Base-by-base conservation (phyloP, 2,113 vertebrate genomes). In the Calyptommatus sinebrachiatus region DNA sequence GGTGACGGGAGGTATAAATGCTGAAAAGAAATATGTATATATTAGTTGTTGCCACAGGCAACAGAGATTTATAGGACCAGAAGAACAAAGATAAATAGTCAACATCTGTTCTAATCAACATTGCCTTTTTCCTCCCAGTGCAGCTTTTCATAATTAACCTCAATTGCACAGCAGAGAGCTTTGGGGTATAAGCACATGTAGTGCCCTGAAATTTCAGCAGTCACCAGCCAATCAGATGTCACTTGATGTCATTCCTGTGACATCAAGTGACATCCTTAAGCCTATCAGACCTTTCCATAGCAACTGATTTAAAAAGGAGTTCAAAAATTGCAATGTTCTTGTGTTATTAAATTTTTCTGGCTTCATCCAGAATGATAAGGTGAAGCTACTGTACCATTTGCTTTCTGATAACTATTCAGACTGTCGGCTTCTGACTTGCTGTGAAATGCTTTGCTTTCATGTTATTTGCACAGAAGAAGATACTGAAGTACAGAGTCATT, bases 241-340 rank as follows among this genome's bases (percentile, higher is more conserved):
- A n/a, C n/a, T n/a, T n/a, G n/a, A n/a, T n/a, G 26, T 31, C 8
- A 11, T 31, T 78, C 73, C 12, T 16, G 16, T 80, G 21, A 21
- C 46, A 22, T 8, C 35, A 12, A n/a, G 45, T 71, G 31, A 0
- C 24, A 70, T 8, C 0, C 61, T 0, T 1, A 4, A 62, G 35
- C 80, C 78, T 22, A 31, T 12, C 28, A 75, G 68, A 29, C 18
- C 45, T 66, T n/a, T 45, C 73, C 41, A 57, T 0, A 68, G 5
- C 45, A 31, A 50, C 46, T 22, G 71, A 8, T 26, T 50, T 5
- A 48, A 29, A 73, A 75, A 57, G 41, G 14, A 65, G 50, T 68
- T 24, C 26, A 83, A 61, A 5, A 18, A 35, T n/a, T 0, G 0
- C 24, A 10, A 0, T 35, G 57, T 61, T 62, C 60, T 28, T 35